phyloP scores from a whole-genome alignment of 2,888 invertebrate species.

The Tenthredo livida region DNA sequence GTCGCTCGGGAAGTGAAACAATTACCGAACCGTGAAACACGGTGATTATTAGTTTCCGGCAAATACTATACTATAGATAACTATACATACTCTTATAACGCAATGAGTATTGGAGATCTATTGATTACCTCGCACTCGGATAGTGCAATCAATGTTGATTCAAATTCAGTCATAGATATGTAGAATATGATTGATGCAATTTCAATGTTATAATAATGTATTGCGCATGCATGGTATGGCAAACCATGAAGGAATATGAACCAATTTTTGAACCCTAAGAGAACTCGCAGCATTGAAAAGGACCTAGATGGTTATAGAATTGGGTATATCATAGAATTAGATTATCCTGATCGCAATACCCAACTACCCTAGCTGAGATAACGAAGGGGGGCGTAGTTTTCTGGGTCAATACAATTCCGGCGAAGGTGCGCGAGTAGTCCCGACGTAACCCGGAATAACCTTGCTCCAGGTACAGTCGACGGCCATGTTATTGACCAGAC shows the following conservation, averaged over 20 bases:
- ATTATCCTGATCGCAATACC: neutral
- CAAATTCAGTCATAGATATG: neutral
- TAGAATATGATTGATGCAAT: neutral
- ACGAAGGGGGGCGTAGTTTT: constrained; percentile 55
- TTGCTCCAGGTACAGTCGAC: constrained; percentile 60
- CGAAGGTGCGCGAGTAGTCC: constrained; percentile 61
- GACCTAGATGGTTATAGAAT: neutral
- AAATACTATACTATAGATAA: neutral
- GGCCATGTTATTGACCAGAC: constrained; percentile 62
- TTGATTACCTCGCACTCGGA: neutral
- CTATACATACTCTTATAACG: neutral
- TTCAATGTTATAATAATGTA: neutral
- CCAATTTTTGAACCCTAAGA: neutral
- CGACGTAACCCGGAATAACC: constrained; percentile 59
- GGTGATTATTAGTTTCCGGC: constrained; percentile 10
- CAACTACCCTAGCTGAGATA: neutral
- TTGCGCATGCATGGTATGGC: neutral
- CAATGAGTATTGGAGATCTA: neutral
- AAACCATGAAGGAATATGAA: neutral
- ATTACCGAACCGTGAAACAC: neutral
- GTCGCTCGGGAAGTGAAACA: neutral
- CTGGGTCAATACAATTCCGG: constrained; percentile 68
- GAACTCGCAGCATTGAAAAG: neutral
- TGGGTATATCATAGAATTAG: neutral
- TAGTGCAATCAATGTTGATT: neutral